Percentiles rank a stretch among this genome's conserved stretches.
phyloP scores from a whole-genome alignment of 1,140 invertebrate species.

The Eriocheir sinensis region DNA sequence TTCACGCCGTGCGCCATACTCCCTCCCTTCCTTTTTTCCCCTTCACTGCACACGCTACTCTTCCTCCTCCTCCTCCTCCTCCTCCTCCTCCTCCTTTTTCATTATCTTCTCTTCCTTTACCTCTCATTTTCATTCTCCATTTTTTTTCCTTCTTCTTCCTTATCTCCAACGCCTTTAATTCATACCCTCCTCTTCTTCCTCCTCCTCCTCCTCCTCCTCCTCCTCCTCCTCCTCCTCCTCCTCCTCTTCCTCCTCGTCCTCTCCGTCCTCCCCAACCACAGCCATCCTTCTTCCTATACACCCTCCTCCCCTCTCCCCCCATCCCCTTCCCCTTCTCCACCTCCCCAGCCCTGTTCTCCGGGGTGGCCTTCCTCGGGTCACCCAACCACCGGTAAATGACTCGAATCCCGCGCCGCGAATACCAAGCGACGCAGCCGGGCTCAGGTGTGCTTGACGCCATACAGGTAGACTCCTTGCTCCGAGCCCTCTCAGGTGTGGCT shows the following conservation, averaged over 20 bases:
- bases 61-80: neutral
- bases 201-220: neutral
- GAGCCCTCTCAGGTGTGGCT: neutral
- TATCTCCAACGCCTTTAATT: too few species aligned
- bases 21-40: neutral
- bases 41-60: neutral
- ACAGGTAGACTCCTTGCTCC: too few species aligned
- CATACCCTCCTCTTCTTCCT: neutral
- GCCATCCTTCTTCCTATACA: neutral
- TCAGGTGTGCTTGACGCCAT: neutral
- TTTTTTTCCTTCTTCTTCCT: neutral
- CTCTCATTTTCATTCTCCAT: neutral
- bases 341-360: neutral
- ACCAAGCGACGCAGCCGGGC: neutral
- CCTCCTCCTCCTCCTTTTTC: neutral
- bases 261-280: neutral
- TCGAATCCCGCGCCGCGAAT: neutral
- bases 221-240: neutral
- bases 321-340: neutral
- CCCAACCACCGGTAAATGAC: constrained; percentile 20
- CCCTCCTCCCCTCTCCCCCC: neutral
- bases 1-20: neutral
- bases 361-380: constrained; percentile 10
- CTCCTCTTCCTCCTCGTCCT: neutral
- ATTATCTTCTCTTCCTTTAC: neutral